Percentiles rank a stretch among this genome's conserved stretches.
phyloP scores from a whole-genome alignment of 2,888 invertebrate genomes.

The Eupithecia vulgata region DNA sequence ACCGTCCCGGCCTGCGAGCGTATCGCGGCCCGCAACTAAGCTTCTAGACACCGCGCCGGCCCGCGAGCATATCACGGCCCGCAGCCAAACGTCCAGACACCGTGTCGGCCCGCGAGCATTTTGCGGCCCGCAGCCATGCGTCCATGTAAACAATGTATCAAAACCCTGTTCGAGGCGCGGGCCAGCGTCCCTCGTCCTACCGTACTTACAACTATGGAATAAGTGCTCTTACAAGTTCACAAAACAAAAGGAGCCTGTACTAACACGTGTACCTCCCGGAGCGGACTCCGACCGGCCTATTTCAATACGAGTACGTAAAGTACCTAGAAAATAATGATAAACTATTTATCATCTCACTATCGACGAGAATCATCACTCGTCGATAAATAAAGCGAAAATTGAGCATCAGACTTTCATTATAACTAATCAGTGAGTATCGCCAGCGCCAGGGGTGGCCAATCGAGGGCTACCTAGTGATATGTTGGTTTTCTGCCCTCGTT shows the following conservation, averaged over 20 bases:
- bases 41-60: neutral
- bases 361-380: slow-evolving; percentile 32
- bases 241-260: slow-evolving; percentile 5
- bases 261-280: neutral
- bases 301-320: slow-evolving; percentile 26
- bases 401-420: slow-evolving; percentile 57
- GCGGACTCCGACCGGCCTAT: slow-evolving; percentile 18
- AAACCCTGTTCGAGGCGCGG: slow-evolving; percentile 34
- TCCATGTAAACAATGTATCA: slow-evolving; percentile 40
- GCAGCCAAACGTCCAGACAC: neutral
- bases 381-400: slow-evolving; percentile 48
- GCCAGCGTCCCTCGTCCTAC: slow-evolving; percentile 7
- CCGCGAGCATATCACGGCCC: neutral
- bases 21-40: slow-evolving; percentile 1
- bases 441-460: neutral
- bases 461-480: slow-evolving; percentile 7
- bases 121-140: slow-evolving; percentile 8
- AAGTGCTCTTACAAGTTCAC: slow-evolving; percentile 9
- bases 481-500: slow-evolving; percentile 6
- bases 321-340: slow-evolving; percentile 34
- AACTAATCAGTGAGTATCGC: slow-evolving; percentile 37
- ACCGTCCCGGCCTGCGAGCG: neutral
- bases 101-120: neutral
- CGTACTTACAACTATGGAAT: slow-evolving; percentile 11
- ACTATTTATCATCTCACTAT: slow-evolving; percentile 37